Conservation (phyloP, 2,888 invertebrate species). For the Tenthredo livida region DNA sequence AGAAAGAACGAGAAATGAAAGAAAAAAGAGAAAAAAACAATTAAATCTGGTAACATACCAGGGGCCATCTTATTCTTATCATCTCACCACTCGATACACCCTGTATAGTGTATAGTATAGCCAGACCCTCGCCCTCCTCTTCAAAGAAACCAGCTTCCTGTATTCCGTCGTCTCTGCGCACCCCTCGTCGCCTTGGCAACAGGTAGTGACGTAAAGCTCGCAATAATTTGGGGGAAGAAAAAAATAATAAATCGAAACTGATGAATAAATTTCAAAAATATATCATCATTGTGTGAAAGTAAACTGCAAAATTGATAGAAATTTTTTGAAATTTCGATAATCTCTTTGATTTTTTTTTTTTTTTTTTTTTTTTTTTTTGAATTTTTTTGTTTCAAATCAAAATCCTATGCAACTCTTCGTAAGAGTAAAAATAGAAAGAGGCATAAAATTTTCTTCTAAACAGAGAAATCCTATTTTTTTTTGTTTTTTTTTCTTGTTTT, state of each 20-base stretch:
- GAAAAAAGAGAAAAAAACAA: neutral
- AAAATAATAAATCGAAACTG: neutral
- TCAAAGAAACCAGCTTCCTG: slow-evolving; percentile 8
- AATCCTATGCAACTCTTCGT: neutral
- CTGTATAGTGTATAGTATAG: slow-evolving; percentile 11
- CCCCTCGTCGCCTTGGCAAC: slow-evolving; percentile 57
- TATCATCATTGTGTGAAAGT: neutral
- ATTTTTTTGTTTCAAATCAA: too few relatives aligned
- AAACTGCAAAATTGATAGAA: neutral
- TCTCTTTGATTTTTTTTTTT: too few relatives aligned
- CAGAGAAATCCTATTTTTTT: neutral
- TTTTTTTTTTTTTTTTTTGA: too few relatives aligned
- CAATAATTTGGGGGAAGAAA: neutral
- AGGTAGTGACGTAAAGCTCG: slow-evolving; percentile 57
- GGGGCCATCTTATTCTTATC: neutral
- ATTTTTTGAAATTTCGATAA: too few relatives aligned
- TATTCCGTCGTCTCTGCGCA: neutral
- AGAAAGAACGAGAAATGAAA: neutral
- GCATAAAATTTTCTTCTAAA: too few relatives aligned
- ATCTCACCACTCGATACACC: neutral
- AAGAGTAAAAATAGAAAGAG: neutral
- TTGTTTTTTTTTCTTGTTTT: neutral
- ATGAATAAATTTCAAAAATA: neutral
- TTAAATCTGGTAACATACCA: neutral
- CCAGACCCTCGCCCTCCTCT: slow-evolving; percentile 15